Percentiles rank a stretch among this genome's conserved stretches.
Evolutionary conservation across 2,797 vertebrate species (phyloP).

Genomic region (Tapera naevia): DNA sequence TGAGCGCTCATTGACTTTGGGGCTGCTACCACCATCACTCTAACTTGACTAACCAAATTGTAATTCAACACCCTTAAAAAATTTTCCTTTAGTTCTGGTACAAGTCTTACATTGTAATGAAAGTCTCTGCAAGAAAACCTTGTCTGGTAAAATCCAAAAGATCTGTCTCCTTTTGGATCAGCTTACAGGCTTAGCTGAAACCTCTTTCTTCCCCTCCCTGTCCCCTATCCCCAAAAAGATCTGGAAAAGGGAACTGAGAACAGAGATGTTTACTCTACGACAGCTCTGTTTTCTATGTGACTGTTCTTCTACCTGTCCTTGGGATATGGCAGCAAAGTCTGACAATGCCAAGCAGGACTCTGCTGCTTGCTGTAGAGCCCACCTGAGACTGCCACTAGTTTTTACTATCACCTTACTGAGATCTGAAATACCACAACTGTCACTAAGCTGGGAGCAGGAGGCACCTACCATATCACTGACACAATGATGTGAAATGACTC

Average conservation of each 20-base stretch:
- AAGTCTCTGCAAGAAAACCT: background rate
- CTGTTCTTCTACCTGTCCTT: background rate
- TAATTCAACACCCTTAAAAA: background rate
- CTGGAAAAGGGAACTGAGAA: background rate
- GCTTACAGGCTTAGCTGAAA: background rate
- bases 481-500: background rate
- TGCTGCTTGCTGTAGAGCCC: background rate
- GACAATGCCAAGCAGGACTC: background rate
- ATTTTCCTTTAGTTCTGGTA: background rate
- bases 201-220: background rate
- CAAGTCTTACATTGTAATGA: background rate
- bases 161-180: background rate
- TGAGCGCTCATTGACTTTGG: background rate
- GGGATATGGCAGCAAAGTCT: background rate
- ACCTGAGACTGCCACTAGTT: background rate
- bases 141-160: background rate
- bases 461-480: background rate
- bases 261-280: background rate
- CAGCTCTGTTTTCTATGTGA: background rate
- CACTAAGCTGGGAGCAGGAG: background rate
- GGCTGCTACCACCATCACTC: background rate
- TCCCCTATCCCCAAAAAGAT: background rate
- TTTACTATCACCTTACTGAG: background rate
- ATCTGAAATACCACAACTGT: background rate
- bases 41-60: background rate